Percentiles rank a stretch among this genome's conserved stretches.
Evolutionary conservation across 2,797 vertebrate species (phyloP).

Genomic region (Rhabdomys pumilio): DNA sequence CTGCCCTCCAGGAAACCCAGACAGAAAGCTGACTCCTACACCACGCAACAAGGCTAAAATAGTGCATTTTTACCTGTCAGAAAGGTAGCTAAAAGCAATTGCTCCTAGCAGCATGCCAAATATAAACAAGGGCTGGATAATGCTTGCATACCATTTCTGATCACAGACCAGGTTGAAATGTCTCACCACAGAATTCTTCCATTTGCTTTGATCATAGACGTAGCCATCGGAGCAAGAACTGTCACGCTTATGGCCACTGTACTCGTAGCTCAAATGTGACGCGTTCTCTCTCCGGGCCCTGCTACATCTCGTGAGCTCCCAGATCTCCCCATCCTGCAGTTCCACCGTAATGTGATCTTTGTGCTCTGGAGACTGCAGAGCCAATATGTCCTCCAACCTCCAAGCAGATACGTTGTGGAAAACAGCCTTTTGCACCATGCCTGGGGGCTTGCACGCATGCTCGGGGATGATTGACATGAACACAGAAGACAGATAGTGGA

Average conservation of each 20-base stretch:
- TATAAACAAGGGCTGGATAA: slow-evolving; percentile 97
- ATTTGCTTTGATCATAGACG: slow-evolving; percentile 93
- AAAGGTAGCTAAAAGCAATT: slow-evolving; percentile 94
- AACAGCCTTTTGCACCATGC: slow-evolving; percentile 92
- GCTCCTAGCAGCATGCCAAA: slow-evolving; percentile 96
- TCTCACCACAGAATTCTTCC: slow-evolving; percentile 94
- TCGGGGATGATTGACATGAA: slow-evolving; percentile 95
- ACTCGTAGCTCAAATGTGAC: slow-evolving; percentile 88
- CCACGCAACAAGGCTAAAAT: not conserved
- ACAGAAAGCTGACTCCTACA: not conserved
- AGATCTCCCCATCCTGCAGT: slow-evolving; percentile 92
- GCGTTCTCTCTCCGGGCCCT: slow-evolving; percentile 88
- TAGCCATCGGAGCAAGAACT: slow-evolving; percentile 91
- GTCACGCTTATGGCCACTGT: slow-evolving; percentile 91
- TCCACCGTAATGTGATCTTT: slow-evolving; percentile 91
- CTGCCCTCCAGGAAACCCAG: slow-evolving; percentile 8
- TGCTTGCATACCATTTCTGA: slow-evolving; percentile 94
- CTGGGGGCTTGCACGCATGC: slow-evolving; percentile 91
- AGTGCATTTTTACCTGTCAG: slow-evolving; percentile 93
- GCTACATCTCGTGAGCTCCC: slow-evolving; percentile 94
- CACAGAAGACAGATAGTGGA: slow-evolving; percentile 96
- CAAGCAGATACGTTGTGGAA: slow-evolving; percentile 90
- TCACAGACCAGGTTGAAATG: slow-evolving; percentile 97
- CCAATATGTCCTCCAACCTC: slow-evolving; percentile 91
- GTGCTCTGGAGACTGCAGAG: slow-evolving; percentile 85